Percentiles rank a stretch among this genome's conserved stretches.
Evolutionary conservation across 2,113 vertebrate genomes (phyloP).

Genomic region (Speoplatyrhinus poulsoni): DNA sequence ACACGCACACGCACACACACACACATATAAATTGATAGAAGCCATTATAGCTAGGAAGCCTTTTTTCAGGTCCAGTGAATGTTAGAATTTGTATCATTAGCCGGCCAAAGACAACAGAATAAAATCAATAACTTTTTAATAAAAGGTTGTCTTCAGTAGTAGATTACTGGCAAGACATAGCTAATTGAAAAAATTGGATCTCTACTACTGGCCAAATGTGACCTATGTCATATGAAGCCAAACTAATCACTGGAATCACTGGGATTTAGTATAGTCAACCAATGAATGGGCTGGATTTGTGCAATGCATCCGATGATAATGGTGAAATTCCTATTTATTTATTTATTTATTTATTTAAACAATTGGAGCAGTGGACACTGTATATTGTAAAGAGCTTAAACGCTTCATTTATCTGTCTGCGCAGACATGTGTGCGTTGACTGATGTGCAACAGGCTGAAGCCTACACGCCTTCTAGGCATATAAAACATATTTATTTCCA

Average conservation of each 20-base stretch:
- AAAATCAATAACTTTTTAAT: slow-evolving; percentile 68
- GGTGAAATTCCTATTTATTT: too few species aligned
- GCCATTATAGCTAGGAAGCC: slow-evolving; percentile 43
- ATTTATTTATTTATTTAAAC: background rate
- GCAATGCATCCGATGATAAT: background rate
- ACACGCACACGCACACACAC: slow-evolving; percentile 9
- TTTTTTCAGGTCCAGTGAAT: slow-evolving; percentile 66
- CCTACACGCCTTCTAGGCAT: too few species aligned
- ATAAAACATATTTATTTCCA: too few species aligned
- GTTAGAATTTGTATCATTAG: slow-evolving; percentile 69
- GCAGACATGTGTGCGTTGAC: too few species aligned
- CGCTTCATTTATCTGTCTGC: background rate
- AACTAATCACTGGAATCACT: slow-evolving; percentile 19
- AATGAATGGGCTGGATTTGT: background rate
- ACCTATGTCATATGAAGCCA: slow-evolving; percentile 20
- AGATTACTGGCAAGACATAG: slow-evolving; percentile 41
- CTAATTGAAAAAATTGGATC: slow-evolving; percentile 27
- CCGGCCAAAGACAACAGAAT: slow-evolving; percentile 49
- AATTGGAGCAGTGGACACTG: background rate
- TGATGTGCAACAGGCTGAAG: too few species aligned
- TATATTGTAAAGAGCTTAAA: background rate
- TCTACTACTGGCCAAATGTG: slow-evolving; percentile 17
- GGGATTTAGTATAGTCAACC: slow-evolving; percentile 10
- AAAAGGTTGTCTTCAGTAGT: slow-evolving; percentile 58
- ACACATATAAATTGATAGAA: slow-evolving; percentile 30